Conservation (phyloP, 2,797 vertebrate genomes). For the Poeciliopsis turneri region DNA sequence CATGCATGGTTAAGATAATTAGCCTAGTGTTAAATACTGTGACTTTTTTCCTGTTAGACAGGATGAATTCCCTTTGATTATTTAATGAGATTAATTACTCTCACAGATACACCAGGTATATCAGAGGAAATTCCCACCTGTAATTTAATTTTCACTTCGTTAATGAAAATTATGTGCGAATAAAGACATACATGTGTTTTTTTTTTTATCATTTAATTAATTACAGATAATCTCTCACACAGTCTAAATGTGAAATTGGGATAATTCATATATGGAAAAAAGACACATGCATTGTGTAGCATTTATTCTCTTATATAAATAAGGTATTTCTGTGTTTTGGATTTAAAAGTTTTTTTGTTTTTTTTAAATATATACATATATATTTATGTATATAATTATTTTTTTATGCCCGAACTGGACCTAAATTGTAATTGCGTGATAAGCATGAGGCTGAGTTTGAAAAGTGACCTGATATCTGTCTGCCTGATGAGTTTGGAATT, state of each 20-base stretch:
- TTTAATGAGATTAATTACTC: conserved; percentile 83
- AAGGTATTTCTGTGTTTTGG: conserved; percentile 7
- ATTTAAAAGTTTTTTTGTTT: conserved; percentile 16
- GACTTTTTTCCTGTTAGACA: conserved; percentile 61
- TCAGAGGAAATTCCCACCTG: conserved; percentile 85
- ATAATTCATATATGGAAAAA: conserved; percentile 36
- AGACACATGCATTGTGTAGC: conserved; percentile 5
- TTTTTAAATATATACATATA: background rate
- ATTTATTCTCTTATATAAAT: conserved; percentile 31
- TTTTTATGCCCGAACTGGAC: conserved; percentile 22
- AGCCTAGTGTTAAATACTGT: conserved; percentile 78
- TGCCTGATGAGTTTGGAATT: conserved; percentile 69
- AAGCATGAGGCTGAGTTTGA: conserved; percentile 48
- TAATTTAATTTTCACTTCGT: conserved; percentile 71
- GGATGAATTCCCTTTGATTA: conserved; percentile 77
- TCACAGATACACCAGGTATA: conserved; percentile 75
- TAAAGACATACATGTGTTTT: conserved; percentile 58
- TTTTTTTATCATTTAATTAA: conserved; percentile 68
- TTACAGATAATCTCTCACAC: conserved; percentile 50
- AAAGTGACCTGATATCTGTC: conserved; percentile 70
- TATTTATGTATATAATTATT: background rate
- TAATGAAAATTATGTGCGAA: conserved; percentile 71
- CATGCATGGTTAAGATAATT: conserved; percentile 78
- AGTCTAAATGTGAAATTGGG: conserved; percentile 64
- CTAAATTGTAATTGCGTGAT: conserved; percentile 65